phyloP scores from a whole-genome alignment of 2,888 invertebrate species.

The Resseliella maxima region DNA sequence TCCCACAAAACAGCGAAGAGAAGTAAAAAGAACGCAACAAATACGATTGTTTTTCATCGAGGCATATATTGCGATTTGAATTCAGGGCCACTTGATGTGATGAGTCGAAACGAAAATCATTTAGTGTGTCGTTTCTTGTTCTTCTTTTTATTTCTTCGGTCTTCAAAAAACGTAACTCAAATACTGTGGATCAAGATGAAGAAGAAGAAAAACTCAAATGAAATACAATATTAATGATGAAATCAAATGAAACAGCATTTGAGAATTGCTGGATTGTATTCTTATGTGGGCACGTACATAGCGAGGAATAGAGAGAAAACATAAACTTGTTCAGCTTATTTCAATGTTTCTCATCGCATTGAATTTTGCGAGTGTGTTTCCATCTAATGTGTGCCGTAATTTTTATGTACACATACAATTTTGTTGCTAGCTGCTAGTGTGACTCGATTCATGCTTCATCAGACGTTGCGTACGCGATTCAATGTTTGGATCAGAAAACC shows the following conservation, averaged over 20 bases:
- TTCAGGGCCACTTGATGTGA: conserved; percentile 38
- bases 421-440: neutral
- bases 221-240: conserved; percentile 25
- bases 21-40: neutral
- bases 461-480: neutral
- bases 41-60: neutral
- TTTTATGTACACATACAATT: neutral
- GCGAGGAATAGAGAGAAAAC: neutral
- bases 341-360: neutral
- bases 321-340: neutral
- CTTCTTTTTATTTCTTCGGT: neutral
- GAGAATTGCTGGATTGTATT: neutral
- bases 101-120: conserved; percentile 30
- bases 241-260: conserved; percentile 14
- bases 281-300: neutral
- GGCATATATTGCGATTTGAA: neutral
- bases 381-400: conserved; percentile 36
- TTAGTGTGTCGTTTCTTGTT: neutral
- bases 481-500: conserved; percentile 11
- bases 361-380: conserved; percentile 22
- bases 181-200: no score
- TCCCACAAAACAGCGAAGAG: neutral
- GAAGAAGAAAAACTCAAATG: no score
- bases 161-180: neutral
- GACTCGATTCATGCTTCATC: conserved; percentile 26